Evolutionary conservation across 2,888 invertebrate species (phyloP), one percentile per base, ranked within the genome.

Genomic region (Eustalomyia histrio): DNA sequence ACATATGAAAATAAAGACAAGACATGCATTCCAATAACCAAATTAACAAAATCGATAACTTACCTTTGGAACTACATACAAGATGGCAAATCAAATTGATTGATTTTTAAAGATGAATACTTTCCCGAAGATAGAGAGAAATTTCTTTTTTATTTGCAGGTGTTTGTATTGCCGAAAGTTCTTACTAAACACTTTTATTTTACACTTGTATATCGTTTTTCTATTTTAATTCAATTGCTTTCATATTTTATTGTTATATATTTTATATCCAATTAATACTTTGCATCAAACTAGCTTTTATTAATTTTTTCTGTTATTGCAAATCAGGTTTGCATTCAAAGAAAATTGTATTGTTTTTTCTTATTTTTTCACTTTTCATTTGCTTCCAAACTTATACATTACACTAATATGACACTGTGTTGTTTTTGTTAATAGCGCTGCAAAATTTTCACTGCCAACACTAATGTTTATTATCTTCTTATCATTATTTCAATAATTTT

Each of bases 361-460:
- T 35, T 18, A 55, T 76, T 50, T 29, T 76, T 76, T 80, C 76
- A 80, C 80, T 80, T 80, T 76, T 80, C 68, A 67, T 71, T 75
- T 47, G n/a, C 43, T 47, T 14, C 33, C 29, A n/a, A 12, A 12
- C 29, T 14, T 55, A 6, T 33, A 14, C 33, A 29, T 33, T n/a
- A 43, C 43, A 4, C 43, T 63, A 52, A 52, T 52, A 64, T 64
- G 64, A 64, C 50, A 64, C 21, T 39, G 9, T 12, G n/a, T 16
- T 33, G 5, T 33, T n/a, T 47, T 47, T n/a, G 43, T 47, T 47
- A 47, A 47, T 47, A n/a, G 29, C 9, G 16, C 29, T 53, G 17
- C 10, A 1, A 63, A 63, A 52, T 35, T 53, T 65, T 53, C 12
- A 33, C 52, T 65, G n/a, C 43, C 14, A 35, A 64, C 64, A 52